Evolutionary conservation across 2,888 invertebrate genomes (phyloP), one percentile per base, ranked within the genome.

Genomic region (Lycocerus yunnanus): DNA sequence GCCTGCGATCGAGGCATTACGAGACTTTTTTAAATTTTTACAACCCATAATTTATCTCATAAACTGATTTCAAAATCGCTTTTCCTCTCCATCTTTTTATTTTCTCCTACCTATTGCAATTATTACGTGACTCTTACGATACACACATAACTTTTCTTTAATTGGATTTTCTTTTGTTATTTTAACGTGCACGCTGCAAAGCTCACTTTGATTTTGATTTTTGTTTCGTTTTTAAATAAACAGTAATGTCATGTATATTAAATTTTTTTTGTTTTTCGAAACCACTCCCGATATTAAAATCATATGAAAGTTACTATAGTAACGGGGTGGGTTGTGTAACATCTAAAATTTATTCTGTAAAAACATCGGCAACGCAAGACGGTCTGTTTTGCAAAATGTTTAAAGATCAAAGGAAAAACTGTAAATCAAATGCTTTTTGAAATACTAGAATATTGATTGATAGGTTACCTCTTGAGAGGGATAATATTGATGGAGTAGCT

Each of bases 11-110:
- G 68, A 69, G 69, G 60, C 72, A 75, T 75, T 75, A 75, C 68
- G 68, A 75, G 58, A 67, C 70, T 59, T 69, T 67, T 60, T 58
- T 69, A 71, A 74, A 74, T 74, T 61, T 74, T 74, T 71, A 75
- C 72, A 69, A 75, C 69, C 59, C 60, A 21, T 24, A 21, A 63
- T 67, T 74, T 65, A 61, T 71, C 67, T 67, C 63, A 63, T 67
- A 59, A 74, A 70, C 71, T 63, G 66, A 67, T 58, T 73, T 69
- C 60, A 69, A 69, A 73, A 61, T 58, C 16, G 14, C n/a, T 68
- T 20, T 9, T 15, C 20, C 58, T 67, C 58, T 59, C 11, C 60
- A 60, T 15, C 16, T 60, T 60, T 60, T 60, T 60, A 60, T 60
- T 15, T 60, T 11, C 60, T 15, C 11, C 11, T 15, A 15, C 15